A percentile compares a stretch with the other conserved stretches of the same genome.
phyloP scores from a whole-genome alignment of 2,888 invertebrate species.

The Ormyrus nitidulus region DNA sequence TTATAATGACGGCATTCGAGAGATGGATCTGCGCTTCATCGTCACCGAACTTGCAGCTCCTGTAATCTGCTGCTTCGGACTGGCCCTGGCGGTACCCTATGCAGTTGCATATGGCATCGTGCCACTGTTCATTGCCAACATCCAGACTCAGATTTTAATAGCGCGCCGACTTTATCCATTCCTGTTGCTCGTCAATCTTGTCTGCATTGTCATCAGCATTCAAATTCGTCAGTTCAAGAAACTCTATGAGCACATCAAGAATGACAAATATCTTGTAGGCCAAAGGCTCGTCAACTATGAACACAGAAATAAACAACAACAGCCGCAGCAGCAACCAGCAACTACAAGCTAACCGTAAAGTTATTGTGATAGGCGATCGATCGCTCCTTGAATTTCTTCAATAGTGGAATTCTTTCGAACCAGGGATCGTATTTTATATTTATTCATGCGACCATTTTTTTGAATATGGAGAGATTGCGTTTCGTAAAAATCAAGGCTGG shows the following conservation, averaged over 20 bases:
- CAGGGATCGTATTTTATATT: no score
- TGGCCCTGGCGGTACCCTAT: constrained; percentile 95
- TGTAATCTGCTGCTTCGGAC: constrained; percentile 90
- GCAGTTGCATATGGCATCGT: constrained; percentile 87
- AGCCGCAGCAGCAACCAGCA: constrained; percentile 59
- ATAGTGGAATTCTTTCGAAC: constrained; percentile 8
- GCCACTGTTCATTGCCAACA: constrained; percentile 81
- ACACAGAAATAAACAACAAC: constrained; percentile 81
- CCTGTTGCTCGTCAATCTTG: constrained; percentile 83
- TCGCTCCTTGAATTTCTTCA: constrained; percentile 22
- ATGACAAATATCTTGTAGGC: constrained; percentile 98
- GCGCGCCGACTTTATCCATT: constrained; percentile 93
- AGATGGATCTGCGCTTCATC: constrained; percentile 93
- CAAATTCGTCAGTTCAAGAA: constrained; percentile 96
- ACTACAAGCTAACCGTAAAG: constrained; percentile 37
- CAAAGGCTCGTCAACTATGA: constrained; percentile 98
- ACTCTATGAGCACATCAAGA: constrained; percentile 98
- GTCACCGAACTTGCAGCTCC: constrained; percentile 92
- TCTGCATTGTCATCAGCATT: constrained; percentile 84
- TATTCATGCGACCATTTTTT: no score
- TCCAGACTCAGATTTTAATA: constrained; percentile 84
- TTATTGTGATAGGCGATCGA: neutral
- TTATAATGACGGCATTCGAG: constrained; percentile 94
- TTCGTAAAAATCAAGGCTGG: no score
- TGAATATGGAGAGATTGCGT: no score